Evolutionary conservation across 1,140 invertebrate genomes (phyloP).

Genomic region (Megathymus violae): DNA sequence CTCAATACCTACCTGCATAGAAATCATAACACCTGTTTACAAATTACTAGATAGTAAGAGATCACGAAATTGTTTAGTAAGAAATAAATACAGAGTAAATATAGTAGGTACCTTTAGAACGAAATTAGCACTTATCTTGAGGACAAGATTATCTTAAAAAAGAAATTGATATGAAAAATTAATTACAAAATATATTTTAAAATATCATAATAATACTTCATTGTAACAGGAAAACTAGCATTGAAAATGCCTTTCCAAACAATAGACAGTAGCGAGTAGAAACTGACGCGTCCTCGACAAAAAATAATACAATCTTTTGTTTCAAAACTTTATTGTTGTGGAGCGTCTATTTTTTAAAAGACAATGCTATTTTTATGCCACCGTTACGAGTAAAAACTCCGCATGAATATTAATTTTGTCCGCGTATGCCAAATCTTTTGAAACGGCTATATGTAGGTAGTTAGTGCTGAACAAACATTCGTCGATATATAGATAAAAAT

Average conservation of each 20-base stretch:
- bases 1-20: too few relatives aligned
- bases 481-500: too few relatives aligned
- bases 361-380: constrained; percentile 77
- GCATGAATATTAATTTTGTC: constrained; percentile 67
- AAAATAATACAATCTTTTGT: constrained; percentile 68
- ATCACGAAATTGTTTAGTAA: too few relatives aligned
- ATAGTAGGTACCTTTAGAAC: too few relatives aligned
- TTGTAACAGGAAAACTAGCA: constrained; percentile 1
- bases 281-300: constrained; percentile 33
- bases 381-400: constrained; percentile 73
- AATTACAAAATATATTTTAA: background rate
- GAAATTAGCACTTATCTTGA: too few relatives aligned
- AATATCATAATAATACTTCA: background rate
- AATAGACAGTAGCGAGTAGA: constrained; percentile 27
- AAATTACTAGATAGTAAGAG: too few relatives aligned
- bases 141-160: too few relatives aligned
- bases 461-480: constrained; percentile 17
- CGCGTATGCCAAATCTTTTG: constrained; percentile 41
- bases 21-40: too few relatives aligned
- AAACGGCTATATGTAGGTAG: constrained; percentile 13
- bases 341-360: constrained; percentile 71
- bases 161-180: too few relatives aligned
- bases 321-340: constrained; percentile 62
- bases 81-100: too few relatives aligned
- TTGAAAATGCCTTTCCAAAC: constrained; percentile 14